Evolutionary conservation across 2,797 vertebrate genomes (phyloP).

Genomic region (Anisognathus igniventris): DNA sequence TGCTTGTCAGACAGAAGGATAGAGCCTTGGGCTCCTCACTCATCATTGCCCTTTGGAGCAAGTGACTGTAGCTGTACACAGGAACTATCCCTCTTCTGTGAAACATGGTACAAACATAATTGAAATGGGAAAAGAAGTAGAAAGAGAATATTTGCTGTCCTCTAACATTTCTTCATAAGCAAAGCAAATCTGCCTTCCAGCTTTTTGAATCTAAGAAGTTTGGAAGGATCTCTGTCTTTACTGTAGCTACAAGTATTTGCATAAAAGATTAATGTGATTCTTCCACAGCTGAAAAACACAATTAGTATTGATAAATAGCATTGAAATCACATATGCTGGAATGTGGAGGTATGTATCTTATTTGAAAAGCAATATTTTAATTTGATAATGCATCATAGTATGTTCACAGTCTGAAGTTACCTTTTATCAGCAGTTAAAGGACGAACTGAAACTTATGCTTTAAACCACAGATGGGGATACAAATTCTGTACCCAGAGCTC

Average conservation of each 20-base stretch:
- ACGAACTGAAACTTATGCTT: accelerated
- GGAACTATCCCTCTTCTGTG: background rate
- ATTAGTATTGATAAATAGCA: background rate
- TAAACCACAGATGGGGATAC: background rate
- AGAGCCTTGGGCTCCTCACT: background rate
- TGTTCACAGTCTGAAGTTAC: background rate
- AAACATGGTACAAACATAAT: background rate
- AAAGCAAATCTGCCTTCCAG: background rate
- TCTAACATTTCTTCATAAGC: background rate
- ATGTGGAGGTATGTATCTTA: background rate
- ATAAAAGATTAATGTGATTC: background rate
- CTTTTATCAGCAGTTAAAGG: background rate
- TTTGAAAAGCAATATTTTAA: background rate
- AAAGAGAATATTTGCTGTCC: background rate
- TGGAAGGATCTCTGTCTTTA: background rate
- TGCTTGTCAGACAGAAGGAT: background rate
- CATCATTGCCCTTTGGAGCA: background rate
- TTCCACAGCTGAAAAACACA: background rate
- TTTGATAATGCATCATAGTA: background rate
- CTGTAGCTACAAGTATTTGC: background rate
- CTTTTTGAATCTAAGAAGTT: background rate
- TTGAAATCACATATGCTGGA: background rate
- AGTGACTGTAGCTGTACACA: background rate
- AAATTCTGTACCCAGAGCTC: background rate
- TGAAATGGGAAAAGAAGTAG: background rate